A percentile compares a stretch with the other conserved stretches of the same genome.
Evolutionary conservation across 2,113 vertebrate genomes (phyloP).

Genomic region (Mellivora capensis): DNA sequence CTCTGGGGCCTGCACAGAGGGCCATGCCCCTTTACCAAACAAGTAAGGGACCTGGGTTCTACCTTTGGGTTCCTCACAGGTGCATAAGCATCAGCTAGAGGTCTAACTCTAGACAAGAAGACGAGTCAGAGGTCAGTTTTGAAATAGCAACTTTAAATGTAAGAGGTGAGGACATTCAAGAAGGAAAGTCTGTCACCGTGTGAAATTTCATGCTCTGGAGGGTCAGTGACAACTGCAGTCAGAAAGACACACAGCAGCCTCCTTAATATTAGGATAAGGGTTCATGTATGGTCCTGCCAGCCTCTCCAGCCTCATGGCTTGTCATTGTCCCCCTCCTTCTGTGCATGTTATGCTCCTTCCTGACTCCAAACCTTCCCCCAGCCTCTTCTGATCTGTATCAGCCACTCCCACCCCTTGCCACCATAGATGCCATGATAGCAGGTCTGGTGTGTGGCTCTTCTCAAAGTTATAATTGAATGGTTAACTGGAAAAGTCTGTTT

Average conservation of each 20-base stretch:
- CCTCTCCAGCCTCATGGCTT: not conserved
- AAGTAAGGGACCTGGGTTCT: not conserved
- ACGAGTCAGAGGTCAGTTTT: not conserved
- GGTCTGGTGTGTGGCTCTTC: not conserved
- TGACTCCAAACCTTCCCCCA: not conserved
- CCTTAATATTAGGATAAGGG: not conserved
- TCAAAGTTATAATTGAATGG: not conserved
- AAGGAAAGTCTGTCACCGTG: not conserved
- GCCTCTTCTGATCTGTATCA: not conserved
- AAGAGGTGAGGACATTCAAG: not conserved
- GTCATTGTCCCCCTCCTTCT: not conserved
- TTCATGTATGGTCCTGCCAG: not conserved
- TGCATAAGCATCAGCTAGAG: not conserved
- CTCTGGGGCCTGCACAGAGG: not conserved
- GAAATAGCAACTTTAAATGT: not conserved
- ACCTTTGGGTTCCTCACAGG: not conserved
- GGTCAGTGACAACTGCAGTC: not conserved
- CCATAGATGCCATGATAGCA: not conserved
- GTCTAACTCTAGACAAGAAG: not conserved
- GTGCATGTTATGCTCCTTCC: not conserved
- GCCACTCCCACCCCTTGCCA: too few species aligned
- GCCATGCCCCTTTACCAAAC: not conserved
- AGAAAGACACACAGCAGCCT: not conserved
- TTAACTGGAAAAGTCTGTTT: not conserved
- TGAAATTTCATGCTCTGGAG: not conserved